Conservation (phyloP, 2,113 vertebrate species). For the Indicator indicator region DNA sequence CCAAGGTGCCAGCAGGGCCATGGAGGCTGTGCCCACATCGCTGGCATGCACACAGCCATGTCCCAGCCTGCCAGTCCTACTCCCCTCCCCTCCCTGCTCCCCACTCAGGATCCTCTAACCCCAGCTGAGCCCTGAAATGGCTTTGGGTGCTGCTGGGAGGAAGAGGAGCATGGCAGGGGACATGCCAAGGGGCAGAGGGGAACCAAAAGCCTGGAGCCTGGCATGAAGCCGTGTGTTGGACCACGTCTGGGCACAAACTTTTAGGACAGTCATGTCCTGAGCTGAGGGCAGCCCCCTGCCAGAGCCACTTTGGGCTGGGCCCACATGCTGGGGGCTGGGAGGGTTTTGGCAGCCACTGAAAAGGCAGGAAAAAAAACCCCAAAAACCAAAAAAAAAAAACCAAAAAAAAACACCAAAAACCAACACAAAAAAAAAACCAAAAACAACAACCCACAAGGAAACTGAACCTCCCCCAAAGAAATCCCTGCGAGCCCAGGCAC, state of each 20-base stretch:
- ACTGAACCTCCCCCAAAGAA: neutral
- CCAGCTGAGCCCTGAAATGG: fast-evolving
- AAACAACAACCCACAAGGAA: neutral
- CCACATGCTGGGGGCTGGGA: neutral
- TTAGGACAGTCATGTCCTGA: neutral
- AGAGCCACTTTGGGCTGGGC: neutral
- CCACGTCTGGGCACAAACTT: neutral
- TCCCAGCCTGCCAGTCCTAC: fast-evolving
- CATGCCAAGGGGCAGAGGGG: fast-evolving
- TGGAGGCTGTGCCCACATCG: fast-evolving
- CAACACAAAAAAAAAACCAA: too few relatives aligned
- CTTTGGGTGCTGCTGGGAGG: neutral
- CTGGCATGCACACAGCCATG: fast-evolving
- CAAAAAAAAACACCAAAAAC: too few relatives aligned
- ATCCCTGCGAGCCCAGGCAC: neutral
- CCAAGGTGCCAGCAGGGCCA: fast-evolving
- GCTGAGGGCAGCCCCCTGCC: fast-evolving
- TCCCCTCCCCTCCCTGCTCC: fast-evolving
- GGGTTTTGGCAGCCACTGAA: neutral
- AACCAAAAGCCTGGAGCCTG: too few relatives aligned
- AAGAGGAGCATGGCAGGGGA: neutral
- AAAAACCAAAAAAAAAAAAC: too few relatives aligned
- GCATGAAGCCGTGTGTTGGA: fast-evolving
- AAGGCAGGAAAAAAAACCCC: constrained; percentile 8
- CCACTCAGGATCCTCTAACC: fast-evolving